Evolutionary conservation across 2,888 invertebrate genomes (phyloP).

Genomic region (Euzetes globulus): DNA sequence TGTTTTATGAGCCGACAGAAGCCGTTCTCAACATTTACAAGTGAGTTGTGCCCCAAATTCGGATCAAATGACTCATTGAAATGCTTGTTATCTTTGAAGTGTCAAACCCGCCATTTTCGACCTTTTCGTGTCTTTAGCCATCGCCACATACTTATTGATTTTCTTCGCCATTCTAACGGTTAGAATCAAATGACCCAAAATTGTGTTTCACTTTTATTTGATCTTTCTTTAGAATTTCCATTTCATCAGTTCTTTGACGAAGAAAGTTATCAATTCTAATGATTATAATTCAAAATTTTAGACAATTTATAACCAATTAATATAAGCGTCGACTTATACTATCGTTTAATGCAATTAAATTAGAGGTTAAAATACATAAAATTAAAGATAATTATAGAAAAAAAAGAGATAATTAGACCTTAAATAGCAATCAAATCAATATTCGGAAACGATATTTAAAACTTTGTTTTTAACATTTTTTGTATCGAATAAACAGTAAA

Average conservation of each 20-base stretch:
- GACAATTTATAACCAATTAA: not conserved
- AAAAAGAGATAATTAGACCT: too few species aligned
- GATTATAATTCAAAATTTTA: constrained; percentile 16
- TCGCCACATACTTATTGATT: constrained; percentile 70
- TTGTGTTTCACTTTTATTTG: not conserved
- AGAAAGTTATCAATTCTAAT: constrained; percentile 17
- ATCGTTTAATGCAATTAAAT: not conserved
- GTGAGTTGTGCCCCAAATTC: constrained; percentile 51
- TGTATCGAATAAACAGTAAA: too few species aligned
- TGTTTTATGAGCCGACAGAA: constrained; percentile 74
- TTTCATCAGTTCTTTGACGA: constrained; percentile 25
- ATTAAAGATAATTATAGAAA: too few species aligned
- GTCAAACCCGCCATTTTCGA: constrained; percentile 98
- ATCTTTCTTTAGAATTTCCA: constrained; percentile 17
- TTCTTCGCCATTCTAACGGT: constrained; percentile 67
- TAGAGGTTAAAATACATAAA: too few species aligned
- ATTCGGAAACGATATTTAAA: too few species aligned
- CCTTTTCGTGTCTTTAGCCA: constrained; percentile 78
- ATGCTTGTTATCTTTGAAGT: constrained; percentile 25
- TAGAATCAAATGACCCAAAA: too few species aligned
- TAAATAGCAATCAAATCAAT: too few species aligned
- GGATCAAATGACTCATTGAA: not conserved
- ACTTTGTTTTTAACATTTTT: too few species aligned
- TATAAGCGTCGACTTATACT: not conserved
- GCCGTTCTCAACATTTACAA: constrained; percentile 77